A percentile compares a stretch with the other conserved stretches of the same genome.
Conservation (phyloP, 2,797 vertebrate species). For the Diglossa cyanea region DNA sequence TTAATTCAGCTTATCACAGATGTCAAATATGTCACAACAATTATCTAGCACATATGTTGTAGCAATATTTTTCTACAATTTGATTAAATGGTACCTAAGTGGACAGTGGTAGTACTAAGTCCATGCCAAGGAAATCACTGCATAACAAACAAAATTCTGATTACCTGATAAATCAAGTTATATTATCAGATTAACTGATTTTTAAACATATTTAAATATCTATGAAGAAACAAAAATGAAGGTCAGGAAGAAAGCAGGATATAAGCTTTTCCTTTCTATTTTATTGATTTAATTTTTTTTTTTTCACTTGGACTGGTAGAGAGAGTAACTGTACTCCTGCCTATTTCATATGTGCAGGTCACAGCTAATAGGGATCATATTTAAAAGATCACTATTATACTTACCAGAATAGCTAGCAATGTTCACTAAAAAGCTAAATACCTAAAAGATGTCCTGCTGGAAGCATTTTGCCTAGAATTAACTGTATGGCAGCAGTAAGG, state of each 20-base stretch:
- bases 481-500: background rate
- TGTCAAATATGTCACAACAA: background rate
- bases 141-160: background rate
- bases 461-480: background rate
- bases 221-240: background rate
- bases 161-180: background rate
- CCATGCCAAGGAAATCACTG: background rate
- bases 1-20: background rate
- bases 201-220: background rate
- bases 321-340: background rate
- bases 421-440: background rate
- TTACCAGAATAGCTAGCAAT: background rate
- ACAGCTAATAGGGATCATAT: background rate
- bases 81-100: background rate
- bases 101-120: background rate
- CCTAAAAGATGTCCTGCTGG: background rate
- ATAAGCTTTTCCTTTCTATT: background rate
- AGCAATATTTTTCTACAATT: background rate
- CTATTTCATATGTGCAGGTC: background rate
- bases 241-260: background rate
- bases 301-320: background rate
- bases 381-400: background rate
- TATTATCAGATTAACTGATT: background rate
- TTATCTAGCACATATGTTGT: background rate
- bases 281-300: background rate